Conservation (phyloP, 1,140 invertebrate species). For the Macrocentrus cingulum region DNA sequence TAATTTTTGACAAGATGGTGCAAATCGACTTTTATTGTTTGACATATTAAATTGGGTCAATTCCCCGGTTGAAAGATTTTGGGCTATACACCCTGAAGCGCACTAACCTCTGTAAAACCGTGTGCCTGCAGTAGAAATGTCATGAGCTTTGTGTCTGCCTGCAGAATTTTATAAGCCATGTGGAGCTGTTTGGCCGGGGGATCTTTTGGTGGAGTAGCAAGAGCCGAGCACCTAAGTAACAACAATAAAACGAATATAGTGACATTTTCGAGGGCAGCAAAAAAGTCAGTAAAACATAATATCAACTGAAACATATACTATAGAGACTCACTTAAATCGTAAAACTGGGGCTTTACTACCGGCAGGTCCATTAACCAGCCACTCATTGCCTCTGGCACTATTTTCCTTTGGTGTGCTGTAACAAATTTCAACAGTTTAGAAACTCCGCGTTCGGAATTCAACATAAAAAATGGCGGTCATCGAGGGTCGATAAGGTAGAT, state of each 20-base stretch:
- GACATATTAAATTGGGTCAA: too few species aligned
- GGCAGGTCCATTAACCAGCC: slow-evolving; percentile 48
- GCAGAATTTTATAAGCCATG: slow-evolving; percentile 78
- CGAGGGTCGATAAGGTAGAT: slow-evolving; percentile 18
- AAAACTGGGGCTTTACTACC: slow-evolving; percentile 48
- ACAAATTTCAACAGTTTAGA: slow-evolving; percentile 2
- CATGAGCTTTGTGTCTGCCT: slow-evolving; percentile 78
- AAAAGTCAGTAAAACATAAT: background rate
- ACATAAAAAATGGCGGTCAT: too few species aligned
- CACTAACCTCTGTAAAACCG: slow-evolving; percentile 68
- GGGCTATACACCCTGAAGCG: background rate
- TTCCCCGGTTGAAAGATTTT: background rate
- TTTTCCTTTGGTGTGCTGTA: slow-evolving; percentile 44
- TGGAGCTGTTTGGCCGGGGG: slow-evolving; percentile 71
- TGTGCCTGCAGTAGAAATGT: slow-evolving; percentile 73
- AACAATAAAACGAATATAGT: slow-evolving; percentile 8
- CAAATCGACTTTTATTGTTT: too few species aligned
- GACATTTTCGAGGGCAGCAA: slow-evolving; percentile 6
- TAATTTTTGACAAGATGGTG: too few species aligned
- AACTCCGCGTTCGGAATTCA: too few species aligned
- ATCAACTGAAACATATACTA: background rate
- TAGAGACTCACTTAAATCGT: slow-evolving; percentile 50
- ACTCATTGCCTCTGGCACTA: slow-evolving; percentile 43
- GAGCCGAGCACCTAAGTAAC: slow-evolving; percentile 50
- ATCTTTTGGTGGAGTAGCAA: slow-evolving; percentile 53